phyloP scores from a whole-genome alignment of 2,888 invertebrate genomes.

The Melinaea marsaeus region DNA sequence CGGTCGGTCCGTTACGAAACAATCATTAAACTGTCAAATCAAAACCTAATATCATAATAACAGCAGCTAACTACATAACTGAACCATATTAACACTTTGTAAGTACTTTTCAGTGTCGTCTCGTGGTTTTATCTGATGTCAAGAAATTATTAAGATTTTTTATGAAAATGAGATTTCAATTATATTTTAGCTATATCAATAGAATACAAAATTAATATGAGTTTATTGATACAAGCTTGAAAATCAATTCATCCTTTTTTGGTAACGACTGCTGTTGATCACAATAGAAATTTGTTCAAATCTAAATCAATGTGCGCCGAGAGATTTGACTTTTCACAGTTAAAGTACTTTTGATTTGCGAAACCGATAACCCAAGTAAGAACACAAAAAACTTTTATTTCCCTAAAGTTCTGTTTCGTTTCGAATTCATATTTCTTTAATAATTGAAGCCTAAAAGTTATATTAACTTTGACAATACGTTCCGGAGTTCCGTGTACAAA shows the following conservation, averaged over 20 bases:
- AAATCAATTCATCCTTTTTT: too few relatives aligned
- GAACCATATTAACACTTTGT: conserved; percentile 18
- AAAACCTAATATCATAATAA: conserved; percentile 5
- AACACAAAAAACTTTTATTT: conserved; percentile 35
- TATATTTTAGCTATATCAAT: too few relatives aligned
- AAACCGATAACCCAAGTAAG: conserved; percentile 34
- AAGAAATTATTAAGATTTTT: too few relatives aligned
- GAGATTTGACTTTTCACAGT: conserved; percentile 18
- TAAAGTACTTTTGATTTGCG: conserved; percentile 25
- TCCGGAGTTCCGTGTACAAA: not conserved
- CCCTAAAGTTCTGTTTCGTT: conserved; percentile 32
- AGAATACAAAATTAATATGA: too few relatives aligned
- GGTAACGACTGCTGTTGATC: conserved; percentile 4
- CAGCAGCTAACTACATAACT: conserved; percentile 8
- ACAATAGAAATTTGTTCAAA: conserved; percentile 10
- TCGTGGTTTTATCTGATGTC: not conserved
- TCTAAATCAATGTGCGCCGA: conserved; percentile 15
- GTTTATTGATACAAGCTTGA: too few relatives aligned
- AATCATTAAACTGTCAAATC: conserved; percentile 5
- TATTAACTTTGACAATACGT: conserved; percentile 9
- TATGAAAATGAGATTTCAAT: too few relatives aligned
- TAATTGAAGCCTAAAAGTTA: conserved; percentile 27
- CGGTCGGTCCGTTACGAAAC: not conserved
- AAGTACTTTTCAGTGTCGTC: conserved; percentile 16
- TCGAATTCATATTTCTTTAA: conserved; percentile 30